Conservation (phyloP, 2,888 invertebrate species). For the Drosophila atripex region DNA sequence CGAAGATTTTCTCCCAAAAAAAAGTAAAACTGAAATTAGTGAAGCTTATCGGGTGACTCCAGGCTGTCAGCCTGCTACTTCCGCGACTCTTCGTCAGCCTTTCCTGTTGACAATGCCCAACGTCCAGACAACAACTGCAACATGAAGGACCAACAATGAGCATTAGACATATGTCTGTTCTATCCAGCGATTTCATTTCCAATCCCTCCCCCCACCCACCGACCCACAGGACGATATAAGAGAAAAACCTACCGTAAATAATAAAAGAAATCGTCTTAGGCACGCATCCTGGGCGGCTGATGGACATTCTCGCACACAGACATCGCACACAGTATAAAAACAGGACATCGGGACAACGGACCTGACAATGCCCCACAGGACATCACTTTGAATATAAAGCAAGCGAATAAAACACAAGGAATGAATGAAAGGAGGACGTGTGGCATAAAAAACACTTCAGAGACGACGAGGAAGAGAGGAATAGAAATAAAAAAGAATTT, state of each 20-base stretch:
- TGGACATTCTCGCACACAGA: conserved; percentile 55
- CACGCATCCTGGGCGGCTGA: conserved; percentile 74
- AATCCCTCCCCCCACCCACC: conserved; percentile 16
- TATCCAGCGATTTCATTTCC: conserved; percentile 57
- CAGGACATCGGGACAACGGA: conserved; percentile 41
- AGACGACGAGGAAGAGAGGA: conserved; percentile 1
- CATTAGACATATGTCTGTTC: conserved; percentile 70
- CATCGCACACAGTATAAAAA: conserved; percentile 11
- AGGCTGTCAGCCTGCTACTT: conserved; percentile 54
- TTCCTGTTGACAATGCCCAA: conserved; percentile 56
- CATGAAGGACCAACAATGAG: conserved; percentile 58
- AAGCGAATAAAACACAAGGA: conserved; percentile 73
- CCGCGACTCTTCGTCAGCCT: conserved; percentile 59
- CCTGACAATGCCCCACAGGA: conserved; percentile 58
- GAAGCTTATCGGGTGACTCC: conserved; percentile 48
- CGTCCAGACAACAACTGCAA: conserved; percentile 3
- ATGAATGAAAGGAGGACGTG: conserved; percentile 60
- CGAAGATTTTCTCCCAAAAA: not conserved
- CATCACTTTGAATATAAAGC: conserved; percentile 80
- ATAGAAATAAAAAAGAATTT: conserved; percentile 76
- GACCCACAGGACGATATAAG: not conserved
- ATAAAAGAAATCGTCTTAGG: conserved; percentile 80
- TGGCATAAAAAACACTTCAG: conserved; percentile 74
- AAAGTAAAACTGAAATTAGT: conserved; percentile 36
- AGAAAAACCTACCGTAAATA: conserved; percentile 65